Evolutionary conservation across 2,113 vertebrate genomes (phyloP).

Genomic region (Phylloscopus trochilus): DNA sequence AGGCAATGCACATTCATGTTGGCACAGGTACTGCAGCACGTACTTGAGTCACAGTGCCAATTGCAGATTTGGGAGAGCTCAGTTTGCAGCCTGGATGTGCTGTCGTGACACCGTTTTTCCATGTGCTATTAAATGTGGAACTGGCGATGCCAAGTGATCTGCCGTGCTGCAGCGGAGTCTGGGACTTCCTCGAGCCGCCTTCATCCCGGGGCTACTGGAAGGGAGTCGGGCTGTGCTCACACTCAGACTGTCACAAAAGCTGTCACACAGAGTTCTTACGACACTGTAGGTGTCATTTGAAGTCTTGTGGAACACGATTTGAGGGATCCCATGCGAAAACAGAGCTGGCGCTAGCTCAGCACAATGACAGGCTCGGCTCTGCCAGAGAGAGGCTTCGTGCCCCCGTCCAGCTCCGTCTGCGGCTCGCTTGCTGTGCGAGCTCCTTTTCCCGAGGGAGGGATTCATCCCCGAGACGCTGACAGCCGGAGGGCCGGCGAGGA

Average conservation of each 20-base stretch:
- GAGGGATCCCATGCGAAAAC: not conserved
- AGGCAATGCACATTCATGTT: not conserved
- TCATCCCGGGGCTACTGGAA: not conserved
- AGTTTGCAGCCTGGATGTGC: not conserved
- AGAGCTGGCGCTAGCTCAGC: not conserved
- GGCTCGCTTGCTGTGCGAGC: rapidly evolving
- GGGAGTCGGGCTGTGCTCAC: not conserved
- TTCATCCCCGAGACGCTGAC: rapidly evolving
- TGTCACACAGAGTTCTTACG: not conserved
- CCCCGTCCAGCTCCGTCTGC: not conserved
- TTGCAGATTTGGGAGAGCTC: not conserved
- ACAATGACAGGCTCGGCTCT: not conserved
- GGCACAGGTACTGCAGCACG: not conserved
- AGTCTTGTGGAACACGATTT: not conserved
- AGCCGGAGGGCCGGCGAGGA: not conserved
- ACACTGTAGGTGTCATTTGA: not conserved
- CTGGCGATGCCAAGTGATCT: not conserved
- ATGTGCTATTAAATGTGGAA: not conserved
- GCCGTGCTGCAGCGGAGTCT: not conserved
- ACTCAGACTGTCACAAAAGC: rapidly evolving
- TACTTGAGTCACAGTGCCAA: not conserved
- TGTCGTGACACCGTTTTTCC: not conserved
- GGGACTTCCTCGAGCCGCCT: not conserved
- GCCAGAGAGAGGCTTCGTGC: not conserved
- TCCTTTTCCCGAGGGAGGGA: rapidly evolving